Evolutionary conservation across 2,113 vertebrate genomes (phyloP).

Genomic region (Plotosus lineatus): DNA sequence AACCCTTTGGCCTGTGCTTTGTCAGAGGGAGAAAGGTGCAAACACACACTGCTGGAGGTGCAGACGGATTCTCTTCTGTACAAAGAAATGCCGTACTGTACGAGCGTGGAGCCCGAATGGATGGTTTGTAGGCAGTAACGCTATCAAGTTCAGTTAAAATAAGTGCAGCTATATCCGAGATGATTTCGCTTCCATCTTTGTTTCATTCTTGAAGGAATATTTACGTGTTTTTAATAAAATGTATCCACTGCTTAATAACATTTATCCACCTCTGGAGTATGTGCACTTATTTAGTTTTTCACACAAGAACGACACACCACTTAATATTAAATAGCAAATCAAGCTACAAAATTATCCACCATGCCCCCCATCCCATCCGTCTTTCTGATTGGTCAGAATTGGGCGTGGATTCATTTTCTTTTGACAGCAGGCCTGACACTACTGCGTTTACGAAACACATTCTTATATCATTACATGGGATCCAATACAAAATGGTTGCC

Average conservation of each 20-base stretch:
- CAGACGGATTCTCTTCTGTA: slow-evolving; percentile 23
- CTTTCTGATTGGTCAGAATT: background rate
- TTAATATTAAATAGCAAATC: background rate
- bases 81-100: background rate
- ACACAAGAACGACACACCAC: background rate
- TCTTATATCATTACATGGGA: background rate
- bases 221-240: background rate
- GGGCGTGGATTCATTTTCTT: background rate
- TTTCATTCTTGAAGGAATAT: background rate
- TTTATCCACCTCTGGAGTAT: too few species aligned
- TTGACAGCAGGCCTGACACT: background rate
- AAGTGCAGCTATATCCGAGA: background rate
- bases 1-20: slow-evolving; percentile 85
- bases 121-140: background rate
- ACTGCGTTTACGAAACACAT: background rate
- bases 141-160: background rate
- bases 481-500: background rate
- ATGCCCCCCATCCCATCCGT: background rate
- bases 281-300: background rate
- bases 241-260: too few species aligned
- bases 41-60: slow-evolving; percentile 65
- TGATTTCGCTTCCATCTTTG: background rate
- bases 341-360: background rate
- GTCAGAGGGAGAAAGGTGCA: slow-evolving; percentile 77
- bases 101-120: too few species aligned